Conservation (phyloP, 2,113 vertebrate genomes). For the Pagrus major region DNA sequence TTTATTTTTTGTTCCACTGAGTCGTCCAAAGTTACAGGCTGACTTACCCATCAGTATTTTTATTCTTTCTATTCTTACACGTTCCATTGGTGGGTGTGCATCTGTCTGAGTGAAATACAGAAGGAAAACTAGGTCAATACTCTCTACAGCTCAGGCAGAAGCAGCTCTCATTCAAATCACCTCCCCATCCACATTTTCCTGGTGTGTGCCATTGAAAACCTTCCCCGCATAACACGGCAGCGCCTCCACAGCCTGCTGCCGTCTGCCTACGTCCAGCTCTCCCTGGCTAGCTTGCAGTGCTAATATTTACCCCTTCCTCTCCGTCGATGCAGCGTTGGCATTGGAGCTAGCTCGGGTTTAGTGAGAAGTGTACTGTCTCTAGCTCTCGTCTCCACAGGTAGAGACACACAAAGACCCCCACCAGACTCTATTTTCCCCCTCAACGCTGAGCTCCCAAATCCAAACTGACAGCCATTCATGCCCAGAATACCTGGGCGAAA, state of each 20-base stretch:
- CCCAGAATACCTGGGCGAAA: slow-evolving; percentile 85
- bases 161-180: slow-evolving; percentile 75
- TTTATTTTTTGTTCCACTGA: slow-evolving; percentile 12
- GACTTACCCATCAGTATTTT: slow-evolving; percentile 55
- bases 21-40: slow-evolving; percentile 43
- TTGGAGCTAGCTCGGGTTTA: slow-evolving; percentile 54
- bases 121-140: slow-evolving; percentile 84
- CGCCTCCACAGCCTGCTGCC: slow-evolving; percentile 19
- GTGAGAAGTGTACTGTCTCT: slow-evolving; percentile 59
- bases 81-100: slow-evolving; percentile 65
- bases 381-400: slow-evolving; percentile 76
- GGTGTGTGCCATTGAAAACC: slow-evolving; percentile 60
- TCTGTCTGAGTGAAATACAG: slow-evolving; percentile 68
- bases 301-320: slow-evolving; percentile 48
- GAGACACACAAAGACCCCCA: slow-evolving; percentile 81
- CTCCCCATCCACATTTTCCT: slow-evolving; percentile 68
- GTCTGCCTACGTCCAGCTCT: slow-evolving; percentile 23
- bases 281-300: slow-evolving; percentile 35
- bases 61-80: slow-evolving; percentile 62
- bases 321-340: slow-evolving; percentile 36
- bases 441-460: slow-evolving; percentile 83
- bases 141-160: slow-evolving; percentile 74
- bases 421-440: slow-evolving; percentile 80
- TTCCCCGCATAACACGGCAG: slow-evolving; percentile 48
- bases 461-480: slow-evolving; percentile 86